A percentile compares a stretch with the other conserved stretches of the same genome.
phyloP scores from a whole-genome alignment of 2,888 invertebrate species.

The Rhabditophanes sp. region DNA sequence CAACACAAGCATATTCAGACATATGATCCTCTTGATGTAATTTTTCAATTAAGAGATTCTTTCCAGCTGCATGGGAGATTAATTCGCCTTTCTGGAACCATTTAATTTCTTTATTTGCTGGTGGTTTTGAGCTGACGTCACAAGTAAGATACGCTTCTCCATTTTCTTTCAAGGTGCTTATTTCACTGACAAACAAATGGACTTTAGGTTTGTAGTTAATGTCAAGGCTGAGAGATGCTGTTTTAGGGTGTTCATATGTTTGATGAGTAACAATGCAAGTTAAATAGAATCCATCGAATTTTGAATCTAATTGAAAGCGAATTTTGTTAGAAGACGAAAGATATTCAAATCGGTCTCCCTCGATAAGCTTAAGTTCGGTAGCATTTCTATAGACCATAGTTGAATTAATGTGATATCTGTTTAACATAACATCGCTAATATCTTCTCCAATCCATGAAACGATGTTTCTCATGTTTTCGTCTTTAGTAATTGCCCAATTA shows the following conservation, averaged over 20 bases:
- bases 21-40: too few species aligned
- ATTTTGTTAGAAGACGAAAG: too few species aligned
- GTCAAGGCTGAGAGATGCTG: slow-evolving; percentile 19
- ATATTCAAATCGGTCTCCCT: too few species aligned
- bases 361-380: too few species aligned
- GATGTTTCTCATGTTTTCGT: neutral
- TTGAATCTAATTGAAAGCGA: too few species aligned
- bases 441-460: slow-evolving; percentile 4
- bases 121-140: slow-evolving; percentile 33
- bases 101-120: slow-evolving; percentile 21
- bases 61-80: too few species aligned
- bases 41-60: too few species aligned
- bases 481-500: slow-evolving; percentile 28
- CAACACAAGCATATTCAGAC: too few species aligned
- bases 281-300: slow-evolving; percentile 14
- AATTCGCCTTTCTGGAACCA: slow-evolving; percentile 24
- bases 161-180: slow-evolving; percentile 18
- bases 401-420: too few species aligned
- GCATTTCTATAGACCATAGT: too few species aligned
- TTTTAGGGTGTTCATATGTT: slow-evolving; percentile 20
- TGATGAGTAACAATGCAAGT: slow-evolving; percentile 18
- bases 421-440: too few species aligned
- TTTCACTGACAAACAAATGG: slow-evolving; percentile 10
- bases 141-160: slow-evolving; percentile 31
- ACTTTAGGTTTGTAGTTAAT: slow-evolving; percentile 32